These are phyloP conservation scores for Ptychochromis oligacanthus DNA, from an alignment of 2,113 vertebrate genomes.

Conservation along the genomic window DNA sequence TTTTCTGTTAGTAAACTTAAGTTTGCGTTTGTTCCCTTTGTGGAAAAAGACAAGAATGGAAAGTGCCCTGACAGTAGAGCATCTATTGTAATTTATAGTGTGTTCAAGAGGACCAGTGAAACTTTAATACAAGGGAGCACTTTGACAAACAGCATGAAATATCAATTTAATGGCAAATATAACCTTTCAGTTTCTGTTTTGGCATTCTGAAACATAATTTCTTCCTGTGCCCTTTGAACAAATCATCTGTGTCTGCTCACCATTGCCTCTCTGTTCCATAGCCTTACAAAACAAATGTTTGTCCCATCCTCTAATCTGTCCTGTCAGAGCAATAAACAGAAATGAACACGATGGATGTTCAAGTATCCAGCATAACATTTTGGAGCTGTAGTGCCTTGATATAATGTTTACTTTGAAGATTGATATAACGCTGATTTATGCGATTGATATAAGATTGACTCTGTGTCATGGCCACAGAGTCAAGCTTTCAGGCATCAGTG, in stretches of 20 bases:
- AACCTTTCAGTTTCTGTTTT: slow-evolving; percentile 52
- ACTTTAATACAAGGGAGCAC: slow-evolving; percentile 5
- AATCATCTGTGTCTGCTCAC: slow-evolving; percentile 24
- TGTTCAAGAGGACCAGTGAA: too few relatives aligned
- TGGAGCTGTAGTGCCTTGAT: neutral
- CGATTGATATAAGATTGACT: too few relatives aligned
- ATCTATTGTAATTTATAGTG: too few relatives aligned
- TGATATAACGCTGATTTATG: too few relatives aligned
- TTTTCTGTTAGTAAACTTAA: too few relatives aligned
- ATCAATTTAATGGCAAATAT: slow-evolving; percentile 34
- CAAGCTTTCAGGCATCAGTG: neutral
- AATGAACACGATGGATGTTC: slow-evolving; percentile 13
- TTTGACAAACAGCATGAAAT: slow-evolving; percentile 12
- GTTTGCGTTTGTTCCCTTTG: too few relatives aligned
- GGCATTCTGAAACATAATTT: slow-evolving; percentile 24
- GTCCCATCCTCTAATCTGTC: slow-evolving; percentile 40
- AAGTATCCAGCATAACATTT: slow-evolving; percentile 21
- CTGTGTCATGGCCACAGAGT: neutral
- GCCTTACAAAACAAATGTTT: slow-evolving; percentile 30
- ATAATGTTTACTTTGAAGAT: slow-evolving; percentile 31
- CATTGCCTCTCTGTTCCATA: slow-evolving; percentile 29
- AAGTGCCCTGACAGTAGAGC: too few relatives aligned
- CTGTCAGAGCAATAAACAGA: slow-evolving; percentile 55
- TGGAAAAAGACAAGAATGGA: too few relatives aligned
- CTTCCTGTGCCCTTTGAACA: slow-evolving; percentile 38